phyloP scores from a whole-genome alignment of 2,888 invertebrate species.

The Ectemnius cavifrons region DNA sequence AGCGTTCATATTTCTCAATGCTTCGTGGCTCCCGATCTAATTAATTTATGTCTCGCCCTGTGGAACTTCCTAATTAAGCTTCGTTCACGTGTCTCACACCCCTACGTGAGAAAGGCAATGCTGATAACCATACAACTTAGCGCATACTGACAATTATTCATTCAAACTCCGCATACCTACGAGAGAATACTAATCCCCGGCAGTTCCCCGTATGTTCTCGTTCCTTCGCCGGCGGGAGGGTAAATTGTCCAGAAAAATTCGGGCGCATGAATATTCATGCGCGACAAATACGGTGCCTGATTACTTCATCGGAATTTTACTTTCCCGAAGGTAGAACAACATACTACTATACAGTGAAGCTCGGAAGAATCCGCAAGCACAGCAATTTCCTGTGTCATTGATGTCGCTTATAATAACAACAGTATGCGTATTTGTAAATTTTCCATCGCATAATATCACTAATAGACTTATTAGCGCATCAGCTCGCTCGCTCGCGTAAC shows the following conservation, averaged over 20 bases:
- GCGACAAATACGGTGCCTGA: too few species aligned
- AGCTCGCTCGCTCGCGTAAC: conserved; percentile 25
- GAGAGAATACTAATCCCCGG: too few species aligned
- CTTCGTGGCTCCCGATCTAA: conserved; percentile 43
- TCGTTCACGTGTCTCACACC: conserved; percentile 37
- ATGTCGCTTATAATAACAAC: not conserved
- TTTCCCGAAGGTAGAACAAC: not conserved
- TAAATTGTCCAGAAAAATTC: too few species aligned
- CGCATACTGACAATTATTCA: too few species aligned
- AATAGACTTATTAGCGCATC: conserved; percentile 42
- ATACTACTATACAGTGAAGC: not conserved
- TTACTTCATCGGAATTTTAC: too few species aligned
- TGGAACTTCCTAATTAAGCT: conserved; percentile 59
- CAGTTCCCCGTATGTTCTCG: too few species aligned
- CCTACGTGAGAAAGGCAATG: too few species aligned
- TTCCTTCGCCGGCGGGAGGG: too few species aligned
- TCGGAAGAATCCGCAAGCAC: not conserved
- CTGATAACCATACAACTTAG: too few species aligned
- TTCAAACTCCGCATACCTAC: too few species aligned
- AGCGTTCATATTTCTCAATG: conserved; percentile 61
- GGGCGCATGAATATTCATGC: too few species aligned
- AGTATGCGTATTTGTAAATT: not conserved
- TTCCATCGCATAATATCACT: conserved; percentile 18
- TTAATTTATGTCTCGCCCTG: conserved; percentile 57
- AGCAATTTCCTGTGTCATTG: conserved; percentile 6